phyloP scores from a whole-genome alignment of 2,113 vertebrate genomes.

The Myotis brandtii region DNA sequence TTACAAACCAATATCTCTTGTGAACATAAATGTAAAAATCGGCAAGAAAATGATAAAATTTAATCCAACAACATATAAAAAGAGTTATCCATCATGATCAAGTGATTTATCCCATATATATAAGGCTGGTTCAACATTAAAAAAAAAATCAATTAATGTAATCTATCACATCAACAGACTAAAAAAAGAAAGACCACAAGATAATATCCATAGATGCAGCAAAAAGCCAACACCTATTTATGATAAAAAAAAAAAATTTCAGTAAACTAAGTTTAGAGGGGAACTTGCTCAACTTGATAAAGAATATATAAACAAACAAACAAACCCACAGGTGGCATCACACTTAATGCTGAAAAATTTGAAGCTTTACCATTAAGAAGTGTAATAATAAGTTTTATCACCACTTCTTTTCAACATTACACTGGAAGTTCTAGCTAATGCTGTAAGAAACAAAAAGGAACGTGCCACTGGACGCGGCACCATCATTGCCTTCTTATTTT shows the following conservation, averaged over 20 bases:
- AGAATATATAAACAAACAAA: neutral
- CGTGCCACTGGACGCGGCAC: too few species aligned
- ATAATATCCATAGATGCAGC: neutral
- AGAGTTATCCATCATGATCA: neutral
- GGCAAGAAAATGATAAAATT: neutral
- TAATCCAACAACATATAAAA: neutral
- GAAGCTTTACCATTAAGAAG: neutral
- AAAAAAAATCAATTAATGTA: neutral
- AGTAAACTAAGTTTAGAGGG: neutral
- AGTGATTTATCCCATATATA: neutral
- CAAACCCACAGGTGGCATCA: neutral
- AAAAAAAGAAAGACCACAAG: neutral
- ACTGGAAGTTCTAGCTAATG: neutral
- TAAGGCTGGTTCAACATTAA: neutral
- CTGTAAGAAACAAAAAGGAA: neutral
- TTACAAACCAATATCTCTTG: neutral
- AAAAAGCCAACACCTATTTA: neutral
- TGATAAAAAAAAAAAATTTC: neutral
- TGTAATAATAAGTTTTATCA: neutral
- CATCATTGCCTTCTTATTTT: too few species aligned
- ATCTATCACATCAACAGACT: neutral
- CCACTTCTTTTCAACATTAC: neutral
- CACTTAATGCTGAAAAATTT: neutral
- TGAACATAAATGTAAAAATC: neutral
- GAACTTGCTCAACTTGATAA: neutral